Evolutionary conservation across 2,797 vertebrate genomes (phyloP), one percentile per base, ranked within the genome.

Genomic region (Enteromius treurensis): DNA sequence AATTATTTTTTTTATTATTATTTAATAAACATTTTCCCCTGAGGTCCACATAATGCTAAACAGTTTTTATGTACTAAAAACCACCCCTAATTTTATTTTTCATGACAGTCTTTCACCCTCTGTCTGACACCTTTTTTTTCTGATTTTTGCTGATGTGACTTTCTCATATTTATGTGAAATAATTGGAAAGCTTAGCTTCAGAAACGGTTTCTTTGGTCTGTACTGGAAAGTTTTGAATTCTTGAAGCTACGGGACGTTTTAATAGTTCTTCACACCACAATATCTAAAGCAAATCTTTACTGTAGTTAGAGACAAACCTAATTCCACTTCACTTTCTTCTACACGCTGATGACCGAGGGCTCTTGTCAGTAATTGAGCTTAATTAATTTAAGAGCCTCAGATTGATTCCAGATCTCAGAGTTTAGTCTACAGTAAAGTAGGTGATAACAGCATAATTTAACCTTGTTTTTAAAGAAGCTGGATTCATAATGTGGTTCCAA

Each of bases 321-420:
- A 47, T 26, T 70, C n/a, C 40, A 70, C 40, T 15, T 3, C n/a
- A 23, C 23, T 70, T 47, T 9, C n/a, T 26, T 70, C 9, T 70
- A 10, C 42, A 19, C 53, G 47, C 81, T 76, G 74, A 76, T 73
- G 70, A 80, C 81, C 67, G 74, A 85, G 85, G 60, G 62, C 87
- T 83, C 87, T 85, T 85, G 80, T 81, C 83, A 68, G 74, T 84
- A 87, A 87, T 85, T 77, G 70, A 67, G 75, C 62, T 87, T 87
- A 87, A 87, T 86, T 81, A 67, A 83, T 76, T 79, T 77, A 78
- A 85, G 79, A 81, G 79, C 73, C 45, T 85, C 47, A 4, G 65
- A 62, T 64, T 73, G 71, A 77, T 77, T 81, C 65, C 53, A 60
- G 81, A 77, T 83, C 40, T 78, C 74, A 78, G 70, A 76, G 75